A percentile compares a stretch with the other conserved stretches of the same genome.
These are phyloP conservation scores for Scaeva pyrastri DNA, from an alignment of 2,888 invertebrate species.

Conservation along the genomic window DNA sequence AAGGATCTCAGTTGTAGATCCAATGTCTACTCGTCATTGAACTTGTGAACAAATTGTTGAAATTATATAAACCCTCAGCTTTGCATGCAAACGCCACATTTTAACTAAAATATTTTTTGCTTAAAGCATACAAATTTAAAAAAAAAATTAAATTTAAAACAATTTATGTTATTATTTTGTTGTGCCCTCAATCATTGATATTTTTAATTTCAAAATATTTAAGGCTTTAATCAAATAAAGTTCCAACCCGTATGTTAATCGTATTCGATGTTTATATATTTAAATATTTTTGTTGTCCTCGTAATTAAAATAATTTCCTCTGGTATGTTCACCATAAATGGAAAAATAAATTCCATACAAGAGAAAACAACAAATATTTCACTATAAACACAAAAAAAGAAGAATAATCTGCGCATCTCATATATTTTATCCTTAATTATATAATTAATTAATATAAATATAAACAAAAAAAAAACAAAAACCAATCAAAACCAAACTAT, in stretches of 20 bases:
- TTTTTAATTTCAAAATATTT: conserved; percentile 4
- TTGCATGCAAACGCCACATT: background rate
- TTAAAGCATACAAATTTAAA: background rate
- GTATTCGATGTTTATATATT: conserved; percentile 61
- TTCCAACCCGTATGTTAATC: conserved; percentile 21
- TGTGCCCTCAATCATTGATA: background rate
- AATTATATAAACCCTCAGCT: no score
- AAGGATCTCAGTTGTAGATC: no score
- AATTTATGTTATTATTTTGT: background rate
- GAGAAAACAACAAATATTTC: conserved; percentile 2
- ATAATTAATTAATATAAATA: background rate
- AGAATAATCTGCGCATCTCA: conserved; percentile 36
- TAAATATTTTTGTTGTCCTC: conserved; percentile 56
- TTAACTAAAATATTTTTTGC: background rate
- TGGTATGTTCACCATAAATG: conserved; percentile 43
- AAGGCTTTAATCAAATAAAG: conserved; percentile 41
- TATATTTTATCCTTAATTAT: conserved; percentile 10
- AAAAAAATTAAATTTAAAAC: background rate
- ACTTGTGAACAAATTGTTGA: no score
- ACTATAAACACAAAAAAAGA: background rate
- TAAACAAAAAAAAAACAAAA: conserved; percentile 13
- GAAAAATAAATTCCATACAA: conserved; percentile 9
- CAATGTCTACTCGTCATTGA: no score
- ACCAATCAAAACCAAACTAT: background rate
- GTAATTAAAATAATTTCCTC: conserved; percentile 31